phyloP scores from a whole-genome alignment of 2,888 invertebrate genomes.

The Panzeria rudis region DNA sequence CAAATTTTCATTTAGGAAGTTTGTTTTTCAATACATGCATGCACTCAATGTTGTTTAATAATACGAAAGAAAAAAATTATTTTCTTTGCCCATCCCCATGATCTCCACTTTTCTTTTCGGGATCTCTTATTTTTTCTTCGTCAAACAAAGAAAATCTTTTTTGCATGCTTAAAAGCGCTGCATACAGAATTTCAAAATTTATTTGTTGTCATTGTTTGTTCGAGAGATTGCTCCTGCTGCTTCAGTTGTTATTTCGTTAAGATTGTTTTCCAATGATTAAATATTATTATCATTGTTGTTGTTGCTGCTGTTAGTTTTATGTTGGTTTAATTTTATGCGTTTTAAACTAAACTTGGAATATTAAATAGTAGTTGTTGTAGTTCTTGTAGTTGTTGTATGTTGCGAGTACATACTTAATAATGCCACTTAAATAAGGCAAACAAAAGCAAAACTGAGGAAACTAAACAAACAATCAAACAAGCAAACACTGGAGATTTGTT shows the following conservation, averaged over 20 bases:
- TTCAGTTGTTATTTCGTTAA: constrained; percentile 59
- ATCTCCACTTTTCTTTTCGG: constrained; percentile 14
- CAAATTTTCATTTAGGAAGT: not conserved
- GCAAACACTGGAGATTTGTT: constrained; percentile 38
- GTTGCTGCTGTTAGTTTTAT: constrained; percentile 46
- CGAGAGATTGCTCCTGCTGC: constrained; percentile 44
- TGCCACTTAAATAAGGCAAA: constrained; percentile 33
- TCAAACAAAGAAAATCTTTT: constrained; percentile 36
- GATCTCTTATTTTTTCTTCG: constrained; percentile 13
- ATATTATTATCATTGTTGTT: constrained; percentile 32
- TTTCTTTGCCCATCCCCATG: constrained; percentile 2
- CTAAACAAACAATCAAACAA: no score
- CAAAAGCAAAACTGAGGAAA: constrained; percentile 3
- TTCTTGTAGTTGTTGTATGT: not conserved
- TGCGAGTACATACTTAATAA: constrained; percentile 25
- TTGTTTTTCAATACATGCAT: not conserved
- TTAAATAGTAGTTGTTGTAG: constrained; percentile 51
- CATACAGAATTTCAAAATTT: constrained; percentile 56
- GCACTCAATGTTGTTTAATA: not conserved
- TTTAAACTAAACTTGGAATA: constrained; percentile 66
- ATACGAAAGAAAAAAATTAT: not conserved
- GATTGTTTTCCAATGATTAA: constrained; percentile 63
- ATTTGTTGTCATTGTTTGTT: constrained; percentile 44
- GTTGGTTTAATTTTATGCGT: constrained; percentile 70
- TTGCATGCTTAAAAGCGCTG: constrained; percentile 48